phyloP scores from a whole-genome alignment of 2,113 vertebrate genomes.

The Henicopernis longicauda region DNA sequence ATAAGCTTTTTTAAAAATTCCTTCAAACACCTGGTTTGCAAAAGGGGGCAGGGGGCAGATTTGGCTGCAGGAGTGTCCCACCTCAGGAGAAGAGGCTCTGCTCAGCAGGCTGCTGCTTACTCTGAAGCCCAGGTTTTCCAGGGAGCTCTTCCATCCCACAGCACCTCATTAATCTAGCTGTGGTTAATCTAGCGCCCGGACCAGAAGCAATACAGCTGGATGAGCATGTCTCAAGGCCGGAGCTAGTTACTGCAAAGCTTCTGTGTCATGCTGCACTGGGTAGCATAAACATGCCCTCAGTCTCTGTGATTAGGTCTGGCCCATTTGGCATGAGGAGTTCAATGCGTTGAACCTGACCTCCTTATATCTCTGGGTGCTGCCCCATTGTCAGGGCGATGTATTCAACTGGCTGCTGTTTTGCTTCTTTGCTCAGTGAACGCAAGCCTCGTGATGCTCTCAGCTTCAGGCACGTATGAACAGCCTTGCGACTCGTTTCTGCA shows the following conservation, averaged over 20 bases:
- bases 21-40: neutral
- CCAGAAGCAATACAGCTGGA: neutral
- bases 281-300: neutral
- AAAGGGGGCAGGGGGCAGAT: neutral
- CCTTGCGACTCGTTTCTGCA: neutral
- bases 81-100: neutral
- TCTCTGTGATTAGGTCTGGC: neutral
- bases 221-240: fast-evolving
- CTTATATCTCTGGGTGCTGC: neutral
- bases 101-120: neutral
- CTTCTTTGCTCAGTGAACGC: neutral
- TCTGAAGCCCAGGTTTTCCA: neutral
- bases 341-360: neutral
- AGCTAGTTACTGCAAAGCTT: neutral
- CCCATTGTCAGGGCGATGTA: neutral
- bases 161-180: neutral
- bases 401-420: neutral
- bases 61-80: neutral
- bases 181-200: fast-evolving
- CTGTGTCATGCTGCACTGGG: neutral
- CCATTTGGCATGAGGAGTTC: neutral
- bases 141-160: neutral
- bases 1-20: neutral
- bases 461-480: neutral
- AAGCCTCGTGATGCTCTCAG: neutral